Percentiles rank a stretch among this genome's conserved stretches.
Evolutionary conservation across 2,113 vertebrate species (phyloP).

Genomic region (Aleadryas rufinucha): DNA sequence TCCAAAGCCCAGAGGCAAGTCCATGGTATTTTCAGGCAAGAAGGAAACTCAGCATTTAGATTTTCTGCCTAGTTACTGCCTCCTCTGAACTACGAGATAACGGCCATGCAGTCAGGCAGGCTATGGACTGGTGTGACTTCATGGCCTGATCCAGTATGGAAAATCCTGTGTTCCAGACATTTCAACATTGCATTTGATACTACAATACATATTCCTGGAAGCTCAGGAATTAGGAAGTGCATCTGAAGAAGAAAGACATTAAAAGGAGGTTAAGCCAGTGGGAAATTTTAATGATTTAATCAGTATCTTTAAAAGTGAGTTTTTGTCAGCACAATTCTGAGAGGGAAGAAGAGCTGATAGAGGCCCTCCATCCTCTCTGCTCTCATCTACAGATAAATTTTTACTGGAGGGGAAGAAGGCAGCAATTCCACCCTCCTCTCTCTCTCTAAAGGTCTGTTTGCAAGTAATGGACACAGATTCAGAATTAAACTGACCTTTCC

Average conservation of each 20-base stretch:
- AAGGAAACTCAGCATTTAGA: neutral
- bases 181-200: neutral
- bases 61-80: neutral
- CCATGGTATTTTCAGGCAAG: neutral
- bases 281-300: neutral
- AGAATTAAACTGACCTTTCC: neutral
- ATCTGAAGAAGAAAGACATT: neutral
- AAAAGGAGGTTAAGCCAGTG: neutral
- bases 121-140: neutral
- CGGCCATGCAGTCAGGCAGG: neutral
- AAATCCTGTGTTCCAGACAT: conserved; percentile 18
- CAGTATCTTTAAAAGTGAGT: neutral
- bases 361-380: neutral
- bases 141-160: neutral
- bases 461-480: neutral
- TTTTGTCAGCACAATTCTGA: neutral
- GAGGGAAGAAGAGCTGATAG: neutral
- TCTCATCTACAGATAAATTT: neutral
- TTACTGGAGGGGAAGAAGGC: neutral
- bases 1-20: neutral
- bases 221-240: neutral
- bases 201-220: neutral
- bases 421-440: neutral
- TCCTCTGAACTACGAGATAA: neutral
- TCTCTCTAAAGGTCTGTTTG: neutral